Base-by-base conservation (phyloP, 2,113 vertebrate genomes). In the Sinocyclocheilus grahami region DNA sequence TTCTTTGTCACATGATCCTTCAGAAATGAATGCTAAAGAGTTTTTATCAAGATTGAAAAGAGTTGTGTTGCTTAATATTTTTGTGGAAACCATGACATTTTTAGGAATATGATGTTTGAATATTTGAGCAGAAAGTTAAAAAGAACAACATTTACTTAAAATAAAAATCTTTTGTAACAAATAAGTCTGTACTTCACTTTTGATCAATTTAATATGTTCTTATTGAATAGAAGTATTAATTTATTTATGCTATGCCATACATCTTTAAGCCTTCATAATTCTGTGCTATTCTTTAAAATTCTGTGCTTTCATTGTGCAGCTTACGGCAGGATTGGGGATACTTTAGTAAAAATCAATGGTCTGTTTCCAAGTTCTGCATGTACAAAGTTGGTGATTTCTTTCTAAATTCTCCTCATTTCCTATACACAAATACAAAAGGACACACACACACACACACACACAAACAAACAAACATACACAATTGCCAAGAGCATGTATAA, bases 241-340 rank as follows among this genome's bases (percentile, higher is more conserved):
- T 10, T 3, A 62, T 24, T 8, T 2, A 8, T 0, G 0, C 6
- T 6, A 1, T 20, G 1, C 7, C 42, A 11, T 11, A 11, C 7
- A 71, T 10, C 67, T 39, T 71, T 39, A 71, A 39, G 67, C 67
- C 67, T 71, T 71, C 39, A 71, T 9, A 39, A 39, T 76, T 75
- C 72, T n/a, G 22, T 24, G 12, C 22, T 8, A 77, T 77, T 27
- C 0, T 51, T 71, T 71, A 5, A 9, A 39, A 39, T 48, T 75
- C 72, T n/a, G 22, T 76, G 42, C 46, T 77, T 77, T 18, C 5
- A 16, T 7, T 18, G 16, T 18, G 37, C 18, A 74, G 20, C 39
- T 6, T 22, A 12, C 2, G 2, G 9, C 39, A 22, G 71, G 20
- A 74, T n/a, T 46, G n/a, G 3, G 14, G 14, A 13, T 69, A 18